Base-by-base conservation (phyloP, 2,888 invertebrate species). In the Synanthedon andrenaeformis region DNA sequence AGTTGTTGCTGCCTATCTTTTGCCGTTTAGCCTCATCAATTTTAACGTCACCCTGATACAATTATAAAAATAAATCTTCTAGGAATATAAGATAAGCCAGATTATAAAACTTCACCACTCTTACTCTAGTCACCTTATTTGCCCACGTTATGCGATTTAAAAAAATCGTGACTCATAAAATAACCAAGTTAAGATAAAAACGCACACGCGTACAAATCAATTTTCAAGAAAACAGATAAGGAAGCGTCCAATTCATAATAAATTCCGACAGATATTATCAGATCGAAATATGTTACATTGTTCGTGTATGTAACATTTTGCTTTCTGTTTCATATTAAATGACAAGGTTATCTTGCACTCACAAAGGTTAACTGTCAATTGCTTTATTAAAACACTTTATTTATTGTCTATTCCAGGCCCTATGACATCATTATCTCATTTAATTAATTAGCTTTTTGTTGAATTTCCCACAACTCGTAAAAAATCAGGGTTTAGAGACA, bases 281-380 rank as follows among this genome's bases (percentile, higher is more conserved):
- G 52, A 49, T 42, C 53, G 55, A 59, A 12, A 45, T 45, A 60
- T 58, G 55, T 57, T 59, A 59, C 51, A 56, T 54, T 60, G 57
- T 63, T 64, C 61, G 57, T 65, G 60, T 63, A 59, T 54, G 56
- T 53, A 59, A 62, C 57, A 57, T 62, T 35, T 62, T 60, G 62
- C 66, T 67, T 67, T 67, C 64, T 59, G 23, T 61, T 55, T 64
- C 58, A 62, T 56, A 61, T 56, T 53, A 68, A 70, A 69, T 69
- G 61, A 69, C 70, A 72, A 74, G 73, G 70, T 61, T 63, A 51
- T 48, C 51, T 50, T 52, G 49, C 35, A 56, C 52, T 56, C 53
- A 55, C 58, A 66, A 66, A 69, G 71, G 67, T 70, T 61, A 67
- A 52, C 59, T 63, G 64, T 63, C 65, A 58, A 49, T 61, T 55